Evolutionary conservation across 2,888 invertebrate species (phyloP).

Genomic region (Apamea crenata): DNA sequence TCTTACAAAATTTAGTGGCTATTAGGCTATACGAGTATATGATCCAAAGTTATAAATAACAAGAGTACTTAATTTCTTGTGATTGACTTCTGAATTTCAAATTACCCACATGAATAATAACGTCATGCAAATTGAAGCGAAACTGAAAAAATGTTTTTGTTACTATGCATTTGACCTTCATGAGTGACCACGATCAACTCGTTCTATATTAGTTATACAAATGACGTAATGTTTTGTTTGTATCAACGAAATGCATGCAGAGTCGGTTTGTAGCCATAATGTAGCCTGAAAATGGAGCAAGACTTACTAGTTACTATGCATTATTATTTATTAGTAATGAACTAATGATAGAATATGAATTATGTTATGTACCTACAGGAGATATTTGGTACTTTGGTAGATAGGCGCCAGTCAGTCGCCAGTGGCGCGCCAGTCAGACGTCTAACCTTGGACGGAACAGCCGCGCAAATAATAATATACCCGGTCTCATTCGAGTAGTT

Average conservation of each 20-base stretch:
- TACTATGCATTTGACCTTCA: slow-evolving; percentile 2
- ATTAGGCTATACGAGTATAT: too few species aligned
- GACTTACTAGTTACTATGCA: not conserved
- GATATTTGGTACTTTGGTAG: not conserved
- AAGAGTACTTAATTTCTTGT: not conserved
- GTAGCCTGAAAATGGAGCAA: not conserved
- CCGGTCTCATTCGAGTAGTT: not conserved
- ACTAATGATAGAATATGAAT: not conserved
- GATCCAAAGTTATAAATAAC: not conserved
- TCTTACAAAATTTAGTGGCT: not conserved
- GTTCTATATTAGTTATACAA: not conserved
- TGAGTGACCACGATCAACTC: not conserved
- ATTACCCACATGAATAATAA: not conserved
- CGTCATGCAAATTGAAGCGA: not conserved
- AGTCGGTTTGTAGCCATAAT: not conserved
- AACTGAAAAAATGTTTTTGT: not conserved
- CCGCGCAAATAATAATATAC: not conserved
- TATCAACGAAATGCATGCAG: not conserved
- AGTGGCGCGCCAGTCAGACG: slow-evolving; percentile 1
- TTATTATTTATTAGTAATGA: too few species aligned
- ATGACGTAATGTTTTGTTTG: not conserved
- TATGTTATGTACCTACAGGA: not conserved
- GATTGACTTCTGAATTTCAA: not conserved
- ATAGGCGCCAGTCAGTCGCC: not conserved
- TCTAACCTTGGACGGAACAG: slow-evolving; percentile 12